A percentile compares a stretch with the other conserved stretches of the same genome.
phyloP scores from a whole-genome alignment of 92 coral and sea anemone species.

The Pocillopora grandis region DNA sequence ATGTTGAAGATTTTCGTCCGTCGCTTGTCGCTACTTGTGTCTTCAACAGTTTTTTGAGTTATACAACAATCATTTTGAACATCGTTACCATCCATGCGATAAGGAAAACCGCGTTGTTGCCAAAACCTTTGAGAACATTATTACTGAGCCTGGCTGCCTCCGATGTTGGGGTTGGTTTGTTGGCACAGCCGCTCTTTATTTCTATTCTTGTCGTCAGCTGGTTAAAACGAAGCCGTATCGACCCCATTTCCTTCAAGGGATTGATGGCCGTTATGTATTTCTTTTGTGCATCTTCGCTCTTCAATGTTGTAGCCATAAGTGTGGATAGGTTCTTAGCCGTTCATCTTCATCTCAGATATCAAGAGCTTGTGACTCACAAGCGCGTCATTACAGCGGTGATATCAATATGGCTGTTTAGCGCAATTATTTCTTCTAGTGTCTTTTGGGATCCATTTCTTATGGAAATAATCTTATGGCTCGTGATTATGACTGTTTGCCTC shows the following conservation, averaged over 20 bases:
- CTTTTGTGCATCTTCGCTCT: not conserved
- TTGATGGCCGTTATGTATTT: not conserved
- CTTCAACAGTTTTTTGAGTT: not conserved
- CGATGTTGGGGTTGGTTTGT: not conserved
- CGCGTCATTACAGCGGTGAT: conserved; percentile 8
- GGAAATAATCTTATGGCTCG: no score
- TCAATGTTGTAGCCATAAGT: not conserved
- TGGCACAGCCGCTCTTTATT: not conserved
- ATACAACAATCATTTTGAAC: not conserved
- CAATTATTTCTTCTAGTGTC: not conserved
- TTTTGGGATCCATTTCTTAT: no score
- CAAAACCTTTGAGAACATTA: not conserved
- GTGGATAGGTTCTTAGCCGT: conserved; percentile 10
- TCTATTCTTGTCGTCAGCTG: not conserved
- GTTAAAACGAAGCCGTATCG: not conserved
- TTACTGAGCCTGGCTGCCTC: not conserved
- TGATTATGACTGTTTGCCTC: not conserved
- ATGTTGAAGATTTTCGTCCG: not conserved
- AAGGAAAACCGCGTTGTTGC: not conserved
- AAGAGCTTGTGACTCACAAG: conserved; percentile 19
- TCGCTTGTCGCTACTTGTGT: not conserved
- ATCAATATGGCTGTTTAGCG: conserved; percentile 17
- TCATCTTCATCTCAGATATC: conserved; percentile 22
- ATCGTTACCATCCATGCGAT: not conserved
- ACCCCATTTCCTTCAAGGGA: not conserved